These are phyloP conservation scores for Potamarius usumacintae DNA, from an alignment of 2,113 vertebrate species.

Conservation along the genomic window DNA sequence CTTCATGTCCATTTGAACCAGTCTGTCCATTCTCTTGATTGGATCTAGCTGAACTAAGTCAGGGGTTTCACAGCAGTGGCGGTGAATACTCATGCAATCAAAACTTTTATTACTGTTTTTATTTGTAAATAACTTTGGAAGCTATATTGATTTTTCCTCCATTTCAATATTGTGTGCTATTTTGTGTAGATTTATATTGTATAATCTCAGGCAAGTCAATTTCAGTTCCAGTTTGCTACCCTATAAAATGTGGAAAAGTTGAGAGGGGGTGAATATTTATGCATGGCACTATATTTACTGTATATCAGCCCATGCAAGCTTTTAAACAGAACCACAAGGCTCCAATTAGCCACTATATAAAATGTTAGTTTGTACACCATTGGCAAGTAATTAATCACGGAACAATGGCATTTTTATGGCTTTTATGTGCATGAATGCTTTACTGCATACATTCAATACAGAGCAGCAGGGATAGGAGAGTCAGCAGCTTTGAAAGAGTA, in stretches of 20 bases:
- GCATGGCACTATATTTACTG: not conserved
- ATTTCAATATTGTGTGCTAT: not conserved
- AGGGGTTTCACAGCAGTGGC: not conserved
- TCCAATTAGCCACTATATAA: slow-evolving; percentile 61
- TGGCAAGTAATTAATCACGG: slow-evolving; percentile 60
- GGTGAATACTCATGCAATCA: not conserved
- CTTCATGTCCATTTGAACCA: not conserved
- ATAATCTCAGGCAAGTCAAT: not conserved
- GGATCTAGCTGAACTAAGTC: not conserved
- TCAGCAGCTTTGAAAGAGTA: slow-evolving; percentile 1
- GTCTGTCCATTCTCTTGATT: not conserved
- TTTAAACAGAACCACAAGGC: slow-evolving; percentile 56
- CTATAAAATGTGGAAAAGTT: not conserved
- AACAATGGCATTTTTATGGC: slow-evolving; percentile 56
- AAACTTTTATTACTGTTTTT: not conserved
- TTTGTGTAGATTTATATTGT: not conserved
- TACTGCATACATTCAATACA: not conserved
- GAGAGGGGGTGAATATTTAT: not conserved
- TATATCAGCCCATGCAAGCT: not conserved
- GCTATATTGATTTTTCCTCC: not conserved
- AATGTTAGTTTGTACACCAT: slow-evolving; percentile 59
- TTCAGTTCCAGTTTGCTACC: not conserved
- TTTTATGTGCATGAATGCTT: slow-evolving; percentile 40
- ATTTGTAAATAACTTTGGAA: not conserved
- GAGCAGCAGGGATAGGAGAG: not conserved